These are phyloP conservation scores for Cardiocondyla obscurior DNA, from an alignment of 1,140 invertebrate species.

Conservation along the genomic window DNA sequence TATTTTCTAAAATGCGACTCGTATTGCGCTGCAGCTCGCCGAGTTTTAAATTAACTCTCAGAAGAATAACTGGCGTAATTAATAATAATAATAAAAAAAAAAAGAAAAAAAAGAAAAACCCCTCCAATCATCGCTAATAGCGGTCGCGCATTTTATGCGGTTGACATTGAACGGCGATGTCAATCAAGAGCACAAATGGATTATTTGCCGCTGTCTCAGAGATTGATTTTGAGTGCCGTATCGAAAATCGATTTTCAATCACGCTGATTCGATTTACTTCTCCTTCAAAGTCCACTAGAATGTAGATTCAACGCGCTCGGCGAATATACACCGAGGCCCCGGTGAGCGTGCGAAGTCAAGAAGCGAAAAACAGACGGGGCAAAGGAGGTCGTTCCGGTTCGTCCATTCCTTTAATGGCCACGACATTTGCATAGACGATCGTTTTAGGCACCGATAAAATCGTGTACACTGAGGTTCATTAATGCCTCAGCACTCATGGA, in stretches of 20 bases:
- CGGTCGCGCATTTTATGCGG: conserved; percentile 2
- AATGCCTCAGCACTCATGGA: neutral
- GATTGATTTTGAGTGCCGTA: conserved; percentile 51
- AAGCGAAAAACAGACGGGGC: conserved; percentile 43
- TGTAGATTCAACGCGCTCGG: conserved; percentile 45
- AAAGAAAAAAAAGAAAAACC: neutral
- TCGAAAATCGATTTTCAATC: conserved; percentile 54
- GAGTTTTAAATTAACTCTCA: neutral
- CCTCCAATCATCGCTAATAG: conserved; percentile 9
- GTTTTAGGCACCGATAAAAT: neutral
- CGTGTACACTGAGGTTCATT: neutral
- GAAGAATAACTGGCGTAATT: neutral
- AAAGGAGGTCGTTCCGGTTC: conserved; percentile 17
- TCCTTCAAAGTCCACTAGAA: conserved; percentile 51
- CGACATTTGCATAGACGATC: conserved; percentile 39
- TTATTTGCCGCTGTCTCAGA: conserved; percentile 54
- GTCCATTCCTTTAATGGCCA: conserved; percentile 34
- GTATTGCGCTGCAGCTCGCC: neutral
- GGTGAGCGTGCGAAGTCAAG: conserved; percentile 33
- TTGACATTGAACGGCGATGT: conserved; percentile 38
- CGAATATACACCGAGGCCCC: conserved; percentile 1
- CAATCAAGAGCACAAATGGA: conserved; percentile 51
- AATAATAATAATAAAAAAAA: too few relatives aligned
- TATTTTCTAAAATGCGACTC: neutral
- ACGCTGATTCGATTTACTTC: conserved; percentile 49